Conservation (phyloP, 2,797 vertebrate genomes). For the Coregonus ussuriensis region DNA sequence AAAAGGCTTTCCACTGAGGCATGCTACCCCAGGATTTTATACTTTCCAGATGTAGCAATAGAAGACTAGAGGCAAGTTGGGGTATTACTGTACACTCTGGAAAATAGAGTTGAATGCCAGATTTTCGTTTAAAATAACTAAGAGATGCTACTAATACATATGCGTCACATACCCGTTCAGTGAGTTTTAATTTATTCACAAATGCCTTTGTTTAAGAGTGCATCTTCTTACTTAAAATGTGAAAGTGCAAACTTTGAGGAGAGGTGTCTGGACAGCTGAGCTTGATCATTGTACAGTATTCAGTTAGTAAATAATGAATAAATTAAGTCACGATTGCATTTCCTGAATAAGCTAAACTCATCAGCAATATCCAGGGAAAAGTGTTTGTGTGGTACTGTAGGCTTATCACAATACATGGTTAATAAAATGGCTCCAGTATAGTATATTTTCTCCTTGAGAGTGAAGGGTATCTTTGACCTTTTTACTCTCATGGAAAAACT, state of each 20-base stretch:
- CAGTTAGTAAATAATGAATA: background rate
- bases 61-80: background rate
- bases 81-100: background rate
- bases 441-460: background rate
- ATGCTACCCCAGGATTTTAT: background rate
- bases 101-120: background rate
- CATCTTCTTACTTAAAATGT: too few species aligned
- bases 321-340: background rate
- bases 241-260: background rate
- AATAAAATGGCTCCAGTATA: background rate
- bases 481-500: background rate
- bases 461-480: background rate
- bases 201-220: background rate
- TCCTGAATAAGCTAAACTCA: background rate
- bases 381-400: background rate
- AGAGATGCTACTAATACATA: background rate
- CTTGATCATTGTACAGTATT: too few species aligned
- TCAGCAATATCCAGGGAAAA: background rate
- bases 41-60: constrained; percentile 14
- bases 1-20: background rate
- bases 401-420: background rate
- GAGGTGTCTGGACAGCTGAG: too few species aligned
- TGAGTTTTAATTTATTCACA: background rate
- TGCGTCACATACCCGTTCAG: background rate
- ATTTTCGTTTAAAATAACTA: background rate